Evolutionary conservation across 2,113 vertebrate species (phyloP).

Genomic region (Thalassarche chlororhynchos): DNA sequence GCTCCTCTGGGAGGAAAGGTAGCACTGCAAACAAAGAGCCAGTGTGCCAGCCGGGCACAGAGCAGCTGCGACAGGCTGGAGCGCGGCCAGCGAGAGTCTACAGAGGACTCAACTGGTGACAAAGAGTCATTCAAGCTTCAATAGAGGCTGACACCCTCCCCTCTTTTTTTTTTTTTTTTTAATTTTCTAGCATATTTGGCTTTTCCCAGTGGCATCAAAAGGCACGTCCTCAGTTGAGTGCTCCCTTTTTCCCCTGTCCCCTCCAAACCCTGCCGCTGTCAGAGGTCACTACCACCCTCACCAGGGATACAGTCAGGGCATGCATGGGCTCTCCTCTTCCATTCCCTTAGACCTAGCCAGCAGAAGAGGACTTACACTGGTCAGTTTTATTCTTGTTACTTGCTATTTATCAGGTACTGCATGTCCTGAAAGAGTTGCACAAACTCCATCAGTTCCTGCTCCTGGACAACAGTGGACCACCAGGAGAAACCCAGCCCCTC

Average conservation of each 20-base stretch:
- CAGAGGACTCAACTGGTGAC: not conserved
- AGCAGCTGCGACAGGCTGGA: not conserved
- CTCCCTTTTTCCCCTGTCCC: not conserved
- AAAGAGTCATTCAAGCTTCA: not conserved
- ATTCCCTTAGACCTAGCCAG: not conserved
- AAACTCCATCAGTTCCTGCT: not conserved
- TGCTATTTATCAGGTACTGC: not conserved
- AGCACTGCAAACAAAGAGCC: not conserved
- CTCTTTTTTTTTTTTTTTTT: fast-evolving
- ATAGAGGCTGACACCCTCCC: fast-evolving
- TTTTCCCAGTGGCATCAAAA: not conserved
- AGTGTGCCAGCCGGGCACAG: not conserved
- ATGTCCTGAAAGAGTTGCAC: not conserved
- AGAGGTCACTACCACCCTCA: not conserved
- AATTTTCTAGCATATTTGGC: not conserved
- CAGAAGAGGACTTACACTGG: not conserved
- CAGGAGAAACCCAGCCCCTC: not conserved
- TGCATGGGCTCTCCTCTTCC: not conserved
- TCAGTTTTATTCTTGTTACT: not conserved
- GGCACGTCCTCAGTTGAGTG: not conserved
- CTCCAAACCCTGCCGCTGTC: not conserved
- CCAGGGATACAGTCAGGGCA: not conserved
- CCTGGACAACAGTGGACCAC: not conserved
- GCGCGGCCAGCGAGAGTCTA: fast-evolving
- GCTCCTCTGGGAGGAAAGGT: not conserved